Evolutionary conservation across 2,888 invertebrate genomes (phyloP).

Genomic region (Acronicta leporina): DNA sequence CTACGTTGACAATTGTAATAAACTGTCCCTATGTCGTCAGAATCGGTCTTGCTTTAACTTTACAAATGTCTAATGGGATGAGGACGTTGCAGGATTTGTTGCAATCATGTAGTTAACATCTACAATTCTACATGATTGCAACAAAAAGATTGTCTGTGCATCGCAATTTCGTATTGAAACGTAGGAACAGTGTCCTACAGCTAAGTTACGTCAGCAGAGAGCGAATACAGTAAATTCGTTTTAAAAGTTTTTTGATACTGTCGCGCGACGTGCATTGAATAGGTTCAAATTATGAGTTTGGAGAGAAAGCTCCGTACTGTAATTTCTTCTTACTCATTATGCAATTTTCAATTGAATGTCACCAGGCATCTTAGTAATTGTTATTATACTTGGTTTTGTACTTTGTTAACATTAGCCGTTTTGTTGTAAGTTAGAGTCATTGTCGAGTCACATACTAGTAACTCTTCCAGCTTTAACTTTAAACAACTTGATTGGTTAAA

Average conservation of each 20-base stretch:
- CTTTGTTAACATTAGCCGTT: neutral
- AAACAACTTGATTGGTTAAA: conserved; percentile 19
- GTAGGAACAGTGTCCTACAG: conserved; percentile 19
- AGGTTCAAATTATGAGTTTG: conserved; percentile 30
- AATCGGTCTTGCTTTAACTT: conserved; percentile 17
- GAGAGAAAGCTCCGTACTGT: conserved; percentile 50
- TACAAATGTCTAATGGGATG: conserved; percentile 18
- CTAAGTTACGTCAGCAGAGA: conserved; percentile 16
- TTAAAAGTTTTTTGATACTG: conserved; percentile 24
- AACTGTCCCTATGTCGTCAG: conserved; percentile 48
- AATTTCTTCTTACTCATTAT: conserved; percentile 49
- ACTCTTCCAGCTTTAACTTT: conserved; percentile 16
- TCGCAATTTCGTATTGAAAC: conserved; percentile 32
- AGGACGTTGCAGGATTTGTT: conserved; percentile 17
- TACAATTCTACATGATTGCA: conserved; percentile 32
- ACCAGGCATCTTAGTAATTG: conserved; percentile 28
- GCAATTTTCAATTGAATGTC: conserved; percentile 45
- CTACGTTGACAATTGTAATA: conserved; percentile 45
- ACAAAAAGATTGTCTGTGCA: conserved; percentile 15
- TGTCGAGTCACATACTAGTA: conserved; percentile 17
- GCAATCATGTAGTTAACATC: too few relatives aligned
- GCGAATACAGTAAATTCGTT: conserved; percentile 28
- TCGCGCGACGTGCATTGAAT: conserved; percentile 42
- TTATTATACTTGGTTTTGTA: conserved; percentile 16
- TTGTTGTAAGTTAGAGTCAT: conserved; percentile 15